Evolutionary conservation across 2,113 vertebrate species (phyloP).

Genomic region (Ginglymostoma cirratum): DNA sequence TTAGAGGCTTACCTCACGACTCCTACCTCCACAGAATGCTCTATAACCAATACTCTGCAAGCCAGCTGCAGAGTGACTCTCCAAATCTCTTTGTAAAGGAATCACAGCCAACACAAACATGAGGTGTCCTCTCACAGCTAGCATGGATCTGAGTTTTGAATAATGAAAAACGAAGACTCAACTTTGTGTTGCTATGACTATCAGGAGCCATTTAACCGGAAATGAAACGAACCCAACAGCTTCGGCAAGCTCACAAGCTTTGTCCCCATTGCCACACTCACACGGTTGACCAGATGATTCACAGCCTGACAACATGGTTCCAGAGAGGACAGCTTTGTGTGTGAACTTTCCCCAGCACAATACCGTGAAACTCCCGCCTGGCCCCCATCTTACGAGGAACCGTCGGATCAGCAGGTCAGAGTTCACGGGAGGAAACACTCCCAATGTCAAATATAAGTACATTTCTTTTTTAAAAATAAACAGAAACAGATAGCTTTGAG

Average conservation of each 20-base stretch:
- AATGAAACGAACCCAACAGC: not conserved
- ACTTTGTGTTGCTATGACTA: not conserved
- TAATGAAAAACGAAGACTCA: not conserved
- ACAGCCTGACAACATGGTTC: not conserved
- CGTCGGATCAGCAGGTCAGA: not conserved
- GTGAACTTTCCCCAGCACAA: not conserved
- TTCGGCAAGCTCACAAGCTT: not conserved
- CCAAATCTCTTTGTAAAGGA: not conserved
- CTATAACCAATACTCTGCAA: not conserved
- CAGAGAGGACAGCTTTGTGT: not conserved
- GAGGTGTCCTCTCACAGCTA: not conserved
- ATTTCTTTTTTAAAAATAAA: not conserved
- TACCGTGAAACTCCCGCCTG: not conserved
- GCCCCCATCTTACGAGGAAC: not conserved
- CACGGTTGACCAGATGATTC: not conserved
- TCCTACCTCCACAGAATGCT: not conserved
- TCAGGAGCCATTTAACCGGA: not conserved
- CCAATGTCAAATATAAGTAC: not conserved
- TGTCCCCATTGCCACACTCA: not conserved
- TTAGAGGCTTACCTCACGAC: not conserved
- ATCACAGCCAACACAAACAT: not conserved
- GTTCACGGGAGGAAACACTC: not conserved
- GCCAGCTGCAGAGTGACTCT: slow-evolving; percentile 9
- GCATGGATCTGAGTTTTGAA: not conserved
- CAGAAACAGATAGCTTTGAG: not conserved